phyloP scores from a whole-genome alignment of 2,888 invertebrate species.

The Drosophila hamatofila region DNA sequence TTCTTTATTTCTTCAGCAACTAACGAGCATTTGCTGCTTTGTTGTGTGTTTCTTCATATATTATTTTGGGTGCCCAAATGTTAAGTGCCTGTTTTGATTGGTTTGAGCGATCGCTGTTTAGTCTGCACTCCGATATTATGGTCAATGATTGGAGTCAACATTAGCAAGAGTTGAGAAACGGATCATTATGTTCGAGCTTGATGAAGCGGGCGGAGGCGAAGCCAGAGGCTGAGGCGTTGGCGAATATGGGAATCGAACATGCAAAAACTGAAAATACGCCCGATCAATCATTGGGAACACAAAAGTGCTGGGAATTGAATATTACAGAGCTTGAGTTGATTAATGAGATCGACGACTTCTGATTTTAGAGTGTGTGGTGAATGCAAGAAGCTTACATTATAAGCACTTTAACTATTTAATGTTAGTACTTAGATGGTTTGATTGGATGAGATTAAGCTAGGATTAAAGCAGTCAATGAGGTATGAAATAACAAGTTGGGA shows the following conservation, averaged over 20 bases:
- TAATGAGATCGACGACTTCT: not conserved
- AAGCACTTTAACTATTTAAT: not conserved
- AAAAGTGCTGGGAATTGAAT: not conserved
- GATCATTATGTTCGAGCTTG: slow-evolving; percentile 17
- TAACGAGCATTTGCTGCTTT: slow-evolving; percentile 24
- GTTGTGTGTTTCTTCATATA: slow-evolving; percentile 4
- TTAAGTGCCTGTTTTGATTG: slow-evolving; percentile 79
- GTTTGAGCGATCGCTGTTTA: slow-evolving; percentile 47
- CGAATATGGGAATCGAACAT: slow-evolving; percentile 20
- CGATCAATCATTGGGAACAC: slow-evolving; percentile 19
- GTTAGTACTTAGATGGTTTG: not conserved
- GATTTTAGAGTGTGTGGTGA: not conserved
- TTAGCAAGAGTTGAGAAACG: slow-evolving; percentile 31
- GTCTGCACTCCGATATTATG: slow-evolving; percentile 51
- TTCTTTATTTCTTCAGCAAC: slow-evolving; percentile 6
- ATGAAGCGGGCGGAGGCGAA: not conserved
- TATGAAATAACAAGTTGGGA: no score
- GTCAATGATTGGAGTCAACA: slow-evolving; percentile 28
- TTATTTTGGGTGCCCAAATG: slow-evolving; percentile 61
- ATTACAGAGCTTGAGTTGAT: not conserved
- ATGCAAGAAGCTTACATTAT: not conserved
- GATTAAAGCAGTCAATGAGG: not conserved
- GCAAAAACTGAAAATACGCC: slow-evolving; percentile 14
- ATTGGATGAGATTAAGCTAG: not conserved
- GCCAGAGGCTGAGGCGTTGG: not conserved